Evolutionary conservation across 1,140 invertebrate species (phyloP).

Genomic region (Pseudachorutes palmiensis): DNA sequence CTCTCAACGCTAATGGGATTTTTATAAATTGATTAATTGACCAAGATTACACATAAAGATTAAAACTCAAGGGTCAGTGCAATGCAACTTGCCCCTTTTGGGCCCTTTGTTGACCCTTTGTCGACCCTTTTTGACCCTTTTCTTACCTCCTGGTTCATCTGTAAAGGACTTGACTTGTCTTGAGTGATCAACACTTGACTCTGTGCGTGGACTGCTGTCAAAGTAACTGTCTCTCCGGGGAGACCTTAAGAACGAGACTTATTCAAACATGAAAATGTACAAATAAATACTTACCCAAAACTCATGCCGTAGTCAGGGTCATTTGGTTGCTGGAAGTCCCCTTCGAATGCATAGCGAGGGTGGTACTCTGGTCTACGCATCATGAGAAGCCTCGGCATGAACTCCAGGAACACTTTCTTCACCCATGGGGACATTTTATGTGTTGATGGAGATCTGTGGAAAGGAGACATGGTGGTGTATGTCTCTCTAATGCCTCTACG

Average conservation of each 20-base stretch:
- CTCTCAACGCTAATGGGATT: background rate
- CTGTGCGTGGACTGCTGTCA: slow-evolving; percentile 36
- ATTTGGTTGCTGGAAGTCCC: slow-evolving; percentile 47
- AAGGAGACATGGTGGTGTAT: too few relatives aligned
- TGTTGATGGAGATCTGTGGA: slow-evolving; percentile 79
- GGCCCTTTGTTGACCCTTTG: background rate
- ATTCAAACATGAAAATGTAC: background rate
- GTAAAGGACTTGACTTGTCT: slow-evolving; percentile 37
- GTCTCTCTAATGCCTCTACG: too few relatives aligned
- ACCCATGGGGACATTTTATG: slow-evolving; percentile 90
- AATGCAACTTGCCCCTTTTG: background rate
- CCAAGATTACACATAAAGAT: background rate
- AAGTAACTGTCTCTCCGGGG: slow-evolving; percentile 36
- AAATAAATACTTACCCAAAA: background rate
- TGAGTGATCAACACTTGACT: slow-evolving; percentile 38
- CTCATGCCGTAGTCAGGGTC: slow-evolving; percentile 52
- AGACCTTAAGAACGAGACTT: slow-evolving; percentile 23
- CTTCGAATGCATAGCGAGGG: slow-evolving; percentile 64
- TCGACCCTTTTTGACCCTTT: background rate
- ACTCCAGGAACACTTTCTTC: slow-evolving; percentile 70
- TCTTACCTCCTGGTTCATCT: slow-evolving; percentile 34
- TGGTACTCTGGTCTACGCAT: slow-evolving; percentile 80
- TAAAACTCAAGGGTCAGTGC: background rate
- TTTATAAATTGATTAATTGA: background rate
- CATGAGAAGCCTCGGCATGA: slow-evolving; percentile 78